Conservation (phyloP, 1,140 invertebrate genomes). For the Lanistes nyassanus region DNA sequence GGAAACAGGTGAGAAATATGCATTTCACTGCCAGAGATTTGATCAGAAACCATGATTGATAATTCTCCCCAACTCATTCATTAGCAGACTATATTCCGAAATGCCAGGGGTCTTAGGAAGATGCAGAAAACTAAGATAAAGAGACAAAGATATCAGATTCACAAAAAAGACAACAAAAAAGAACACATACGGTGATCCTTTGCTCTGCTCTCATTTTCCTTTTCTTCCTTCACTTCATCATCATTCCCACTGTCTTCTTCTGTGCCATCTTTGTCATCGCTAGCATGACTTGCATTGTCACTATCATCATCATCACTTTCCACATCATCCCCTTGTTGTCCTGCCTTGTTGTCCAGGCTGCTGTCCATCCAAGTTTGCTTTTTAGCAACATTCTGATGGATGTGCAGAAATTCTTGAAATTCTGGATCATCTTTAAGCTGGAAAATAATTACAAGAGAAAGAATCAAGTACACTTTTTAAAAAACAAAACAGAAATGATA, state of each 20-base stretch:
- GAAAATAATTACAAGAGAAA: constrained; percentile 7
- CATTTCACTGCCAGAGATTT: no score
- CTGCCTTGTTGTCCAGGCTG: constrained; percentile 45
- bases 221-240: constrained; percentile 45
- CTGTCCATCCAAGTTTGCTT: constrained; percentile 78
- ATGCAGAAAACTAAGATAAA: no score
- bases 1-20: no score
- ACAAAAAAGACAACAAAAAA: no score
- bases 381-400: constrained; percentile 75
- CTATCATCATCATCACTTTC: constrained; percentile 31
- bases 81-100: no score
- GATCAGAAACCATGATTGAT: no score
- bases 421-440: constrained; percentile 86
- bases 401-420: constrained; percentile 88
- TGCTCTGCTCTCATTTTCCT: not conserved
- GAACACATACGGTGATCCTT: not conserved
- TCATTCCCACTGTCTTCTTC: constrained; percentile 50
- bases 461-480: not conserved
- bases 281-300: constrained; percentile 29
- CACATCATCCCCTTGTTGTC: constrained; percentile 17
- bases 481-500: not conserved
- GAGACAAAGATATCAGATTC: no score
- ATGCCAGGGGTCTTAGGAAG: no score
- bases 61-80: no score
- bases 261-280: constrained; percentile 55